Conservation (phyloP, 2,888 invertebrate species). For the Drosophila parthenogenetica region DNA sequence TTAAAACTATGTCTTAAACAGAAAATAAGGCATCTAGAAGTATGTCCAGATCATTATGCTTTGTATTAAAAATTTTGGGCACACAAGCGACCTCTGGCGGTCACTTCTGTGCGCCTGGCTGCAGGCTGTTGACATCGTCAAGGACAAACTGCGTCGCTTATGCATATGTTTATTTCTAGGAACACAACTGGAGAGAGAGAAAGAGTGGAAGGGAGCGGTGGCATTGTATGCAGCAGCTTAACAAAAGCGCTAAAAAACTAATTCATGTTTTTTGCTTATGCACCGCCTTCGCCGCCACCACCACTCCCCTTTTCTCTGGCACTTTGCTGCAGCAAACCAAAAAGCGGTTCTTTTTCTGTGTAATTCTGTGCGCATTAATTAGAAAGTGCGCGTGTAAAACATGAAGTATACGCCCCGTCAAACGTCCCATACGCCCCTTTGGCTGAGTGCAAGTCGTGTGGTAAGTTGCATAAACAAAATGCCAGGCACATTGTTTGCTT, state of each 20-base stretch:
- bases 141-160: conserved; percentile 47
- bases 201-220: not conserved
- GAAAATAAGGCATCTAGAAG: not conserved
- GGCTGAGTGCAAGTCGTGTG: conserved; percentile 60
- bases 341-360: conserved; percentile 40
- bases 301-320: not conserved
- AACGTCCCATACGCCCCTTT: conserved; percentile 1
- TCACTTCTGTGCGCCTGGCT: conserved; percentile 56
- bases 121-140: conserved; percentile 72
- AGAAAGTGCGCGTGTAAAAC: conserved; percentile 67
- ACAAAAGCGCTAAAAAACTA: conserved; percentile 41
- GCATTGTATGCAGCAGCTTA: conserved; percentile 9
- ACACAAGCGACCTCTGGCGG: conserved; percentile 54
- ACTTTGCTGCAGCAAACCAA: conserved; percentile 2
- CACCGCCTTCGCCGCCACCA: not conserved
- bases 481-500: conserved; percentile 70
- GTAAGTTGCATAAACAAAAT: conserved; percentile 68
- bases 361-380: conserved; percentile 71
- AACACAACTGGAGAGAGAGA: not conserved
- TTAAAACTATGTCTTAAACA: no score
- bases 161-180: conserved; percentile 44
- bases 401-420: conserved; percentile 28
- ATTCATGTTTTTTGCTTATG: conserved; percentile 5
- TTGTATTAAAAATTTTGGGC: not conserved
- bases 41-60: not conserved